Base-by-base conservation (phyloP, 2,113 vertebrate genomes). In the Picathartes gymnocephalus region DNA sequence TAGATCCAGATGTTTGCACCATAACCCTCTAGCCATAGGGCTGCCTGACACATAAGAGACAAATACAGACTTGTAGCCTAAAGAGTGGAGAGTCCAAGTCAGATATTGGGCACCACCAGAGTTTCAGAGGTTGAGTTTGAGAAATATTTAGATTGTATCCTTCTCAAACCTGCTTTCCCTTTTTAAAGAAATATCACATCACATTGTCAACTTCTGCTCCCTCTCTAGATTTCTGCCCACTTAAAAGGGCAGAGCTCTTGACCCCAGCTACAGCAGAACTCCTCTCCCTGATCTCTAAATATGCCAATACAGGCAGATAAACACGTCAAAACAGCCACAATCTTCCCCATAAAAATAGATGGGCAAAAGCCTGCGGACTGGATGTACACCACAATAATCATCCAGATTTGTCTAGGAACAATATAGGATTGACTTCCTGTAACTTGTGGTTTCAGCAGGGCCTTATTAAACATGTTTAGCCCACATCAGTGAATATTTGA, bases 401-500 rank as follows among this genome's bases (percentile, higher is more conserved):
- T 21, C 17, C 69, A 77, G 21, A 47, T 35, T 27, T 37, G 22
- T 56, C 64, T 60, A 68, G 76, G 89, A 91, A 72, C 58, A 86
- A 37, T 5, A 3, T 3, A 2, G 40, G 35, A 78, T 58, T 79
- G 76, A 17, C 42, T 93, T 91, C 45, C 58, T 39, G 11, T 33
- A 76, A 79, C 80, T 81, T 72, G 5, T 62, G 39, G 23, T 86
- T 80, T 91, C 82, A 73, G 70, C n/a, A 86, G 92, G 56, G 87
- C 51, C 44, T 90, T 86, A 62, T 91, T 94, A 74, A 88, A 90
- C 50, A 37, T 37, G 22, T 69, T 96, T 79, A 91, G 62, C 44
- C 76, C 87, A 95, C 88, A 95, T 44, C 56, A 86, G 64, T 92
- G 85, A 97, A 87, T 94, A 95, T 93, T 73, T 97, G 92, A 93